Conservation (phyloP, 2,888 invertebrate species). For the Lumbricus terrestris region DNA sequence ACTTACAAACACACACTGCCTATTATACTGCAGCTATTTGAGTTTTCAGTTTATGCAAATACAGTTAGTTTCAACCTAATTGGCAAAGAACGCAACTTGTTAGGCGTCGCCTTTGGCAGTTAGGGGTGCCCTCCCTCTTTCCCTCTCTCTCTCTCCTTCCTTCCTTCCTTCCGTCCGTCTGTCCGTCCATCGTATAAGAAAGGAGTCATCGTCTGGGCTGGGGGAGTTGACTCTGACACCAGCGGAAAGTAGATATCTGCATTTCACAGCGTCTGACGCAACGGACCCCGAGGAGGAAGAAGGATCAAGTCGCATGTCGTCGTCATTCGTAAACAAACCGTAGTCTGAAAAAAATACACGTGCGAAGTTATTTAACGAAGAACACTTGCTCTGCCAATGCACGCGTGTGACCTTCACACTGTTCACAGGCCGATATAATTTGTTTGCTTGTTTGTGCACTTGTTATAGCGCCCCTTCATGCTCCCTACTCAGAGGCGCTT, state of each 20-base stretch:
- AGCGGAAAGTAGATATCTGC: neutral
- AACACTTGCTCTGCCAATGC: neutral
- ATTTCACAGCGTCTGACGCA: neutral
- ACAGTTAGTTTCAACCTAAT: neutral
- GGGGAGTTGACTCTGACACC: neutral
- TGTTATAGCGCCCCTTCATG: too few species aligned
- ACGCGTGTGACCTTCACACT: neutral
- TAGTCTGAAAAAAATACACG: neutral
- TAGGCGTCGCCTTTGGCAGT: neutral
- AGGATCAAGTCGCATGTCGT: too few species aligned
- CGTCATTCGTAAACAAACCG: constrained; percentile 3
- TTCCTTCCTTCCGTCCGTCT: too few species aligned
- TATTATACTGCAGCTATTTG: too few species aligned
- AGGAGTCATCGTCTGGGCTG: neutral
- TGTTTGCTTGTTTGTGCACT: too few species aligned
- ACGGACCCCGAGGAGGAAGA: neutral
- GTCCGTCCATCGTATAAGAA: neutral
- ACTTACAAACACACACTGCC: too few species aligned
- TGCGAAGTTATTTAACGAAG: neutral
- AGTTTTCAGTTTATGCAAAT: neutral
- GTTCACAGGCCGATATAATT: too few species aligned
- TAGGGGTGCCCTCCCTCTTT: too few species aligned
- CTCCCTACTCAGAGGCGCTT: too few species aligned
- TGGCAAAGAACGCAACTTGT: neutral
- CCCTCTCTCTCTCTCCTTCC: too few species aligned